These are phyloP conservation scores for Glossosoma conforme DNA, from an alignment of 1,140 invertebrate species.

Conservation along the genomic window DNA sequence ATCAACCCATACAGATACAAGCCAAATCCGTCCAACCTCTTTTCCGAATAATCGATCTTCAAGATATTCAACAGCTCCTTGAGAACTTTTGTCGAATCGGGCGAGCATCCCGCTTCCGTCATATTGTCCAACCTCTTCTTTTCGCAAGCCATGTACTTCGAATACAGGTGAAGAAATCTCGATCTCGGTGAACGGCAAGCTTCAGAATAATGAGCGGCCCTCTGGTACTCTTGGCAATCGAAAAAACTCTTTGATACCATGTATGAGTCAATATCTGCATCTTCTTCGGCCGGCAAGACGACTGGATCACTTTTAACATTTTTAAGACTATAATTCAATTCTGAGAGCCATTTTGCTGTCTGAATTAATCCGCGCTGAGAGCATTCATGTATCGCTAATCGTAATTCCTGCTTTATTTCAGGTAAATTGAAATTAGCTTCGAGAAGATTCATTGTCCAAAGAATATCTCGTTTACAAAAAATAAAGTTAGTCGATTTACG, in stretches of 20 bases:
- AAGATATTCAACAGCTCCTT: conserved; percentile 53
- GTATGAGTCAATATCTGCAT: conserved; percentile 67
- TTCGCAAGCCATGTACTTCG: conserved; percentile 75
- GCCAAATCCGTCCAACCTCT: conserved; percentile 78
- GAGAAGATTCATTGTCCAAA: conserved; percentile 8
- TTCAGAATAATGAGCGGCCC: conserved; percentile 79
- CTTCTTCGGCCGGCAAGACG: conserved; percentile 12
- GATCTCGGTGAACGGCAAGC: conserved; percentile 61
- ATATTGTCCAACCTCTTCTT: conserved; percentile 83
- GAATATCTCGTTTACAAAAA: too few species aligned
- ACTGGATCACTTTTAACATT: neutral
- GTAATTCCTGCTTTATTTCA: conserved; percentile 61
- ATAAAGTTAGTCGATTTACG: too few species aligned
- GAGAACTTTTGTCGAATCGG: conserved; percentile 58
- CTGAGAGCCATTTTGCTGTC: conserved; percentile 78
- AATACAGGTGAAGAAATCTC: conserved; percentile 34
- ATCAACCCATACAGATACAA: conserved; percentile 91
- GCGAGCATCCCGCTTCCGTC: conserved; percentile 67
- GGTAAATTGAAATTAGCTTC: conserved; percentile 54
- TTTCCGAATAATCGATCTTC: conserved; percentile 54
- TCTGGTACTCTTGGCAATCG: conserved; percentile 87
- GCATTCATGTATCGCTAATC: conserved; percentile 63
- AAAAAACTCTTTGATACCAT: conserved; percentile 84
- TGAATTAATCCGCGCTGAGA: conserved; percentile 63
- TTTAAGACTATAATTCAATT: conserved; percentile 56